A percentile compares a stretch with the other conserved stretches of the same genome.
These are phyloP conservation scores for Polyergus mexicanus DNA, from an alignment of 1,140 invertebrate genomes.

Conservation along the genomic window DNA sequence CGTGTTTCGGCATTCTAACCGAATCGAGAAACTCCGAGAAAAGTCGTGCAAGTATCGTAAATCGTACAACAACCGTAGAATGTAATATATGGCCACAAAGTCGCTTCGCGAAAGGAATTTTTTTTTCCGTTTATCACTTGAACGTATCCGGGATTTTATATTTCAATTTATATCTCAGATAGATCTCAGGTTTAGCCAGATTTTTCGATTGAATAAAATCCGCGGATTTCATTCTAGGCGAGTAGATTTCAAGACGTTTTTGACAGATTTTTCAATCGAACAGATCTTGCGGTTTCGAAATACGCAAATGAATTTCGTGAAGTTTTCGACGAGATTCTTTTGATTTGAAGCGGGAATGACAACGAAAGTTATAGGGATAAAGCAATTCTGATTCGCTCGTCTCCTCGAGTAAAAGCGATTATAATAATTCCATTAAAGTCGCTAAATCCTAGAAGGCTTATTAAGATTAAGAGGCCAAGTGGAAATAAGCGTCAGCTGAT, in stretches of 20 bases:
- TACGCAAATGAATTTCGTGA: not conserved
- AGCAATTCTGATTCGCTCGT: not conserved
- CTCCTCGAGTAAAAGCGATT: slow-evolving; percentile 2
- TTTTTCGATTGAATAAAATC: not conserved
- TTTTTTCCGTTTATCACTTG: not conserved
- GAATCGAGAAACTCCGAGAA: not conserved
- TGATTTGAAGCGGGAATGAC: not conserved
- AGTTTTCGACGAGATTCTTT: not conserved
- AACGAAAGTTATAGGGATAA: slow-evolving; percentile 14
- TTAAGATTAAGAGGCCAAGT: slow-evolving; percentile 16
- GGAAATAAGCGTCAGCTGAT: not conserved
- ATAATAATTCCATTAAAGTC: slow-evolving; percentile 48
- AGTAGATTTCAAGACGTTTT: not conserved
- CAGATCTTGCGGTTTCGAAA: not conserved
- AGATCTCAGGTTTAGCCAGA: not conserved
- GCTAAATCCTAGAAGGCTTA: slow-evolving; percentile 48
- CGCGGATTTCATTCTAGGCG: slow-evolving; percentile 14
- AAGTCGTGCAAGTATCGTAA: not conserved
- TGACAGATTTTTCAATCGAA: slow-evolving; percentile 13
- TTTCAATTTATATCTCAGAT: slow-evolving; percentile 1
- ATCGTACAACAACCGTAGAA: not conserved
- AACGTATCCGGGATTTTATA: not conserved
- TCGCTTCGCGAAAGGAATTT: not conserved
- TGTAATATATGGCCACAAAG: not conserved
- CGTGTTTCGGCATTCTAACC: slow-evolving; percentile 7